Conservation (phyloP, 92 coral and sea anemone genomes). For the Porites evermanni region DNA sequence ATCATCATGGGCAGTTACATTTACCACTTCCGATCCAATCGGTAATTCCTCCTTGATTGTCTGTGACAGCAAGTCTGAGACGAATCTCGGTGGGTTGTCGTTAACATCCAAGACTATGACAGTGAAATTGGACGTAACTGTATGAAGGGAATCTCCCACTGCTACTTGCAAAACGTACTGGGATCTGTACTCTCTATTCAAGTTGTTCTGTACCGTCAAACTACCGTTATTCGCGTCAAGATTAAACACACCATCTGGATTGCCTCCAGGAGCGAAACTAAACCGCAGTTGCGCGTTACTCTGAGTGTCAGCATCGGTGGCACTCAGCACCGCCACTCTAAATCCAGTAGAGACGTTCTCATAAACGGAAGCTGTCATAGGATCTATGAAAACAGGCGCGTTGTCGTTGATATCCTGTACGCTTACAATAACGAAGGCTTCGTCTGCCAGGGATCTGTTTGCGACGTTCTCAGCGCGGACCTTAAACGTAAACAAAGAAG, state of each 20-base stretch:
- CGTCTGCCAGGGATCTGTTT: constrained; percentile 72
- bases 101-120: constrained; percentile 81
- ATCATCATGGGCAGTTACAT: constrained; percentile 82
- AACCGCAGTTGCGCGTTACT: constrained; percentile 60
- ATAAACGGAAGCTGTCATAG: constrained; percentile 63
- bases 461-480: constrained; percentile 83
- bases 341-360: constrained; percentile 78
- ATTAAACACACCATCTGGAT: constrained; percentile 65
- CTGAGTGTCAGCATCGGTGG: constrained; percentile 75
- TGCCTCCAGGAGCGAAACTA: constrained; percentile 55
- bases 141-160: constrained; percentile 79
- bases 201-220: constrained; percentile 56
- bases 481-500: constrained; percentile 63
- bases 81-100: constrained; percentile 88
- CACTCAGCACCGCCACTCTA: constrained; percentile 66
- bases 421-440: constrained; percentile 71
- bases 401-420: constrained; percentile 90
- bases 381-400: constrained; percentile 75
- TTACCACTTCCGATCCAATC: constrained; percentile 71
- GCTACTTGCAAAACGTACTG: constrained; percentile 64
- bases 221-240: constrained; percentile 72
- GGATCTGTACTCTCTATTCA: constrained; percentile 79
- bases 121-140: constrained; percentile 55
- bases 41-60: constrained; percentile 67
- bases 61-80: constrained; percentile 49